Percentiles rank a stretch among this genome's conserved stretches.
These are phyloP conservation scores for Vespertilio murinus DNA, from an alignment of 2,797 vertebrate species.

Conservation along the genomic window DNA sequence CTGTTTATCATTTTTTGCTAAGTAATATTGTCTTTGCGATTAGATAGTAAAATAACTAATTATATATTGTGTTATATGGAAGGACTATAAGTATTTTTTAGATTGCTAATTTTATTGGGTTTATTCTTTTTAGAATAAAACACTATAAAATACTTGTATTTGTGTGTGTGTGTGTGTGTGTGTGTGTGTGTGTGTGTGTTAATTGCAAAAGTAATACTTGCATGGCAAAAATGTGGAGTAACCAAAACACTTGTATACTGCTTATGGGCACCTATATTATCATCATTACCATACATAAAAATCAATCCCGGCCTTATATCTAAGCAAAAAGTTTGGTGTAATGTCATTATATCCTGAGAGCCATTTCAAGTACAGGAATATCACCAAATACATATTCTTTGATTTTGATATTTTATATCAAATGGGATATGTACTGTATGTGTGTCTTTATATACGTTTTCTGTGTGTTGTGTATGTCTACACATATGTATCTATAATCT, in stretches of 20 bases:
- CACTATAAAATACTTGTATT: background rate
- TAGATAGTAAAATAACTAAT: slow-evolving; percentile 33
- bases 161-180: background rate
- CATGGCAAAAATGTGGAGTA: slow-evolving; percentile 2
- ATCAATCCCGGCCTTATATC: slow-evolving; percentile 19
- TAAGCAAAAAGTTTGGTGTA: slow-evolving; percentile 39
- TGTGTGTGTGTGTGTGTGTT: background rate
- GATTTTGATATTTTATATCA: background rate
- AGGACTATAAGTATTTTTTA: slow-evolving; percentile 34
- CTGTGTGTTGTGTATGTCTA: background rate
- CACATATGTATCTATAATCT: slow-evolving; percentile 17
- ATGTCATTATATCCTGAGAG: slow-evolving; percentile 2
- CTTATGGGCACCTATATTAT: background rate
- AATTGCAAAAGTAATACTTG: slow-evolving; percentile 32
- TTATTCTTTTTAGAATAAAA: slow-evolving; percentile 57
- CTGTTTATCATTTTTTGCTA: slow-evolving; percentile 28
- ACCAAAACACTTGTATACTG: slow-evolving; percentile 25
- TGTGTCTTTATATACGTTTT: background rate
- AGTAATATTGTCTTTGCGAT: slow-evolving; percentile 34
- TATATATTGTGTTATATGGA: background rate
- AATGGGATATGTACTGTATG: background rate
- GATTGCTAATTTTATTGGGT: slow-evolving; percentile 48
- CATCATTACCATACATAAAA: slow-evolving; percentile 10
- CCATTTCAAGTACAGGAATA: slow-evolving; percentile 41
- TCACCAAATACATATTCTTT: background rate